Conservation (phyloP, 1,140 invertebrate species). For the Magallana ariakensis region DNA sequence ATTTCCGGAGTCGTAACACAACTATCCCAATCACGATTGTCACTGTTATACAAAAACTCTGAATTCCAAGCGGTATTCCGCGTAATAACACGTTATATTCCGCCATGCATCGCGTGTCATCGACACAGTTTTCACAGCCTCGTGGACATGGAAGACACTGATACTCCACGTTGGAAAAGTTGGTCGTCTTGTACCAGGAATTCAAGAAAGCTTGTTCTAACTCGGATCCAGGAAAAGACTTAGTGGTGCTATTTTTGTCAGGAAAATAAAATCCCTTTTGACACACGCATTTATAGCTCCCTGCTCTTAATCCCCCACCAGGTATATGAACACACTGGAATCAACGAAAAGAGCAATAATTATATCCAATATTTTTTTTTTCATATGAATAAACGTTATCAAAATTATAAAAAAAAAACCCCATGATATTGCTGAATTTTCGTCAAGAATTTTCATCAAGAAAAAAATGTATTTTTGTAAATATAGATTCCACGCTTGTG, state of each 20-base stretch:
- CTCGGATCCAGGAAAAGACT: constrained; percentile 72
- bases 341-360: constrained; percentile 36
- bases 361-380: background rate
- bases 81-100: constrained; percentile 84
- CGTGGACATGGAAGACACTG: constrained; percentile 83
- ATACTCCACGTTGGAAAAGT: constrained; percentile 68
- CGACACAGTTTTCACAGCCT: constrained; percentile 82
- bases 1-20: constrained; percentile 88
- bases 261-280: constrained; percentile 71
- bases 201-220: constrained; percentile 72
- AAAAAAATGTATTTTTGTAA: too few relatives aligned
- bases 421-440: background rate
- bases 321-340: constrained; percentile 74
- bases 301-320: constrained; percentile 66
- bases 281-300: constrained; percentile 75
- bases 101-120: constrained; percentile 82
- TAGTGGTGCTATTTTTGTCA: constrained; percentile 57
- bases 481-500: too few relatives aligned
- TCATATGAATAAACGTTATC: too few relatives aligned
- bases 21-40: constrained; percentile 86
- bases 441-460: background rate
- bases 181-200: constrained; percentile 60
- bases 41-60: constrained; percentile 87
- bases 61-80: constrained; percentile 85
- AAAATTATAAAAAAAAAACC: background rate